Base-by-base conservation (phyloP, 2,888 invertebrate genomes). In the Meteorus cinctellus region DNA sequence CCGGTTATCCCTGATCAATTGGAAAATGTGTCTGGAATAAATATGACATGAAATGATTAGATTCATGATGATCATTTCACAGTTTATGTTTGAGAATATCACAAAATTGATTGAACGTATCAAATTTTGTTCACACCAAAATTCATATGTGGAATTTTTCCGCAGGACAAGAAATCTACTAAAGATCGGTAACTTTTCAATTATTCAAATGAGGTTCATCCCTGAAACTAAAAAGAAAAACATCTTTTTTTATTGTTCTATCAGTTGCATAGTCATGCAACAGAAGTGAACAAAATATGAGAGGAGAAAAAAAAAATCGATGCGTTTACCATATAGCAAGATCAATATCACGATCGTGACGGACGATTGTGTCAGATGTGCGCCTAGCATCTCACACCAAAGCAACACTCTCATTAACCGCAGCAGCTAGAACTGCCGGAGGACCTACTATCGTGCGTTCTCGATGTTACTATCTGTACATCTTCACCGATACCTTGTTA, bases 361-460 rank as follows among this genome's bases (percentile, higher is more conserved):
- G 75, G 78, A 8, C 73, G 75, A 76, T 75, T 78, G 79, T 79
- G 78, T 78, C 78, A 76, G 76, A 77, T 77, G 76, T 73, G 73
- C 79, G 66, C 60, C 73, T 76, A 78, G 75, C 76, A 74, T 51
- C 31, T 34, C 66, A 45, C 34, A 67, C 74, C 19, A 67, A 41
- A 77, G 48, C 76, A 36, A 66, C 70, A 75, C 73, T 80, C 81
- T 80, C 80, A 80, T 81, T 79, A 80, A 80, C 72, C 75, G 77
- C 78, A 71, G 75, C 76, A 75, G 76, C 19, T 55, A 55, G 55
- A 55, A 55, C 77, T 74, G 71, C 71, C 71, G 79, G 81, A 79
- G 80, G 82, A 85, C 82, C 82, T 87, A 87, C 86, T 86, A 82
- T 80, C 76, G 77, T 78, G 82, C 82, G 36, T 71, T 86, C 86